Conservation (phyloP, 2,888 invertebrate genomes). For the Archips crataeganus region DNA sequence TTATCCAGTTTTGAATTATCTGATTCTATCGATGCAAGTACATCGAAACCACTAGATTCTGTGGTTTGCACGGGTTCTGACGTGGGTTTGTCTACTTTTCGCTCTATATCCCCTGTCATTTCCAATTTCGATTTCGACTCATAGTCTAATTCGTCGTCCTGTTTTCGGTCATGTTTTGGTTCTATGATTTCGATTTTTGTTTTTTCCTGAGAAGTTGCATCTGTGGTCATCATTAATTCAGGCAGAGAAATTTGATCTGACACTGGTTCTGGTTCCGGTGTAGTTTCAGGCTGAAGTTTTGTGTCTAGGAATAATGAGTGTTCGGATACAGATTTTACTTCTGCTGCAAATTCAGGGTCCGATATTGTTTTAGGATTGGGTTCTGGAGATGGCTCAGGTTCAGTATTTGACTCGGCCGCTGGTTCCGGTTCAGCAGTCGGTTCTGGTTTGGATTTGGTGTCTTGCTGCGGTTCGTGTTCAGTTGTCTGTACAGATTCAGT, state of each 20-base stretch:
- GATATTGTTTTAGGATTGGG: constrained; percentile 42
- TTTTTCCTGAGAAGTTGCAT: constrained; percentile 5
- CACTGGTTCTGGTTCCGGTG: constrained; percentile 39
- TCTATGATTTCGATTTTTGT: not conserved
- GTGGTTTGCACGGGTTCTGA: constrained; percentile 32
- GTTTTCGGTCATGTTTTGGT: not conserved
- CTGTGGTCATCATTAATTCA: constrained; percentile 23
- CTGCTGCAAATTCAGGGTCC: constrained; percentile 40
- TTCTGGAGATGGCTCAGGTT: constrained; percentile 47
- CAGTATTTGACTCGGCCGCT: constrained; percentile 33
- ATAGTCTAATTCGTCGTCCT: not conserved
- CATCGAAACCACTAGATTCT: constrained; percentile 17
- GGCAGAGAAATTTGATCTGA: constrained; percentile 46
- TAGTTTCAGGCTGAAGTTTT: constrained; percentile 38
- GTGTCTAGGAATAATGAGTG: constrained; percentile 6
- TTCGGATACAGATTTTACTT: constrained; percentile 50
- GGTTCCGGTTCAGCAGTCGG: constrained; percentile 35
- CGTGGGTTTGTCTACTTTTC: constrained; percentile 39
- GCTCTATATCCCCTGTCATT: not conserved
- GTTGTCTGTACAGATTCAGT: constrained; percentile 57
- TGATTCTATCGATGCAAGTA: constrained; percentile 8
- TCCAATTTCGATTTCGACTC: not conserved
- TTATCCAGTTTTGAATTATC: not conserved
- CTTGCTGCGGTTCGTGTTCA: constrained; percentile 64
- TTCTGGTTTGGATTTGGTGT: constrained; percentile 41